Evolutionary conservation across 2,888 invertebrate genomes (phyloP).

Genomic region (Sinelater perroti): DNA sequence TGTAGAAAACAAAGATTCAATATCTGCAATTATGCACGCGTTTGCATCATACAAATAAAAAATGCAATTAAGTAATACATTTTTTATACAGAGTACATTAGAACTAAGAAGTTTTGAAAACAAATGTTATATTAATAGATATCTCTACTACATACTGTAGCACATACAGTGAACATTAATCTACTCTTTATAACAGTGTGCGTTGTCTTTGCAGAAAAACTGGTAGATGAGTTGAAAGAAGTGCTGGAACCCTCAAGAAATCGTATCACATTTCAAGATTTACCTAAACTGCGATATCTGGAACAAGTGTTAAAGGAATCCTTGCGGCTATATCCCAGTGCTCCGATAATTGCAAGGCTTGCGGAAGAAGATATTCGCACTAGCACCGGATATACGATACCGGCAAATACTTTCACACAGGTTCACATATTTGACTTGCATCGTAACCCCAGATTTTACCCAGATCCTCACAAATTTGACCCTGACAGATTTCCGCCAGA

Average conservation of each 20-base stretch:
- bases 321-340: slow-evolving; percentile 71
- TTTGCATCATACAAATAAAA: no score
- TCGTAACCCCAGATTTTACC: slow-evolving; percentile 12
- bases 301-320: slow-evolving; percentile 74
- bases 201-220: slow-evolving; percentile 5
- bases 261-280: slow-evolving; percentile 64
- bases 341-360: slow-evolving; percentile 68
- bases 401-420: background rate
- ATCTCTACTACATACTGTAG: no score
- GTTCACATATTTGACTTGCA: slow-evolving; percentile 19
- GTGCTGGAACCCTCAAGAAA: slow-evolving; percentile 25
- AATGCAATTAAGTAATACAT: no score
- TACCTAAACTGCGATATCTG: no score
- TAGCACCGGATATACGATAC: slow-evolving; percentile 4
- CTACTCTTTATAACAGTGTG: background rate
- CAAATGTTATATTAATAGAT: no score
- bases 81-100: no score
- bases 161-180: background rate
- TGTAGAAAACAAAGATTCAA: no score
- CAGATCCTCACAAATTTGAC: slow-evolving; percentile 26
- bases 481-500: slow-evolving; percentile 17
- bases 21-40: no score
- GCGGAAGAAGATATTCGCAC: slow-evolving; percentile 10
- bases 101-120: no score
- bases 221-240: slow-evolving; percentile 15